phyloP scores from a whole-genome alignment of 2,797 vertebrate genomes.

The Malacoctenus gilli region DNA sequence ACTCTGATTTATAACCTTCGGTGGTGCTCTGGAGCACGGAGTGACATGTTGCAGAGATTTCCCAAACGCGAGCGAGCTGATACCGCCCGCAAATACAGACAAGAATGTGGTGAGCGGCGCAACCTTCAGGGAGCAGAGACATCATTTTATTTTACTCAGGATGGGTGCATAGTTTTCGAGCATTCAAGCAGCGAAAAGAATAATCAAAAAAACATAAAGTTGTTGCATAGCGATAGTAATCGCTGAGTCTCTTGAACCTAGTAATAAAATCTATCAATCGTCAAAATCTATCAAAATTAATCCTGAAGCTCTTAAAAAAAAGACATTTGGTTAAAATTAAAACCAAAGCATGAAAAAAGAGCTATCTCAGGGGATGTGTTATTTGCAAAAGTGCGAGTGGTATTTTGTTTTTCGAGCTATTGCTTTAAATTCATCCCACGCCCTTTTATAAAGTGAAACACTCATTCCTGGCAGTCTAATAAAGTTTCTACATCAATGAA shows the following conservation, averaged over 20 bases:
- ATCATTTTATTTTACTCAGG: no score
- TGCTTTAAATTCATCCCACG: background rate
- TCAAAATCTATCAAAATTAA: no score
- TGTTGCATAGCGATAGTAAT: no score
- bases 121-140: background rate
- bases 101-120: conserved; percentile 1
- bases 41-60: conserved; percentile 37
- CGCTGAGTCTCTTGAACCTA: no score
- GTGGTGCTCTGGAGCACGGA: conserved; percentile 6
- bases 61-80: conserved; percentile 8
- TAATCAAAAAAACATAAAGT: no score
- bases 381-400: background rate
- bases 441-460: background rate
- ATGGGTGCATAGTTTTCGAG: no score
- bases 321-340: no score
- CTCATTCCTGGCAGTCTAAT: background rate
- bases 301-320: no score
- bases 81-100: background rate
- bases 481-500: conserved; percentile 6
- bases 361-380: background rate
- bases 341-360: background rate
- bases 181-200: no score
- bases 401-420: background rate
- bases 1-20: conserved; percentile 34
- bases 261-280: no score